Percentiles rank a stretch among this genome's conserved stretches.
Conservation (phyloP, 2,888 invertebrate species). For the Dasysyrphus albostriatus region DNA sequence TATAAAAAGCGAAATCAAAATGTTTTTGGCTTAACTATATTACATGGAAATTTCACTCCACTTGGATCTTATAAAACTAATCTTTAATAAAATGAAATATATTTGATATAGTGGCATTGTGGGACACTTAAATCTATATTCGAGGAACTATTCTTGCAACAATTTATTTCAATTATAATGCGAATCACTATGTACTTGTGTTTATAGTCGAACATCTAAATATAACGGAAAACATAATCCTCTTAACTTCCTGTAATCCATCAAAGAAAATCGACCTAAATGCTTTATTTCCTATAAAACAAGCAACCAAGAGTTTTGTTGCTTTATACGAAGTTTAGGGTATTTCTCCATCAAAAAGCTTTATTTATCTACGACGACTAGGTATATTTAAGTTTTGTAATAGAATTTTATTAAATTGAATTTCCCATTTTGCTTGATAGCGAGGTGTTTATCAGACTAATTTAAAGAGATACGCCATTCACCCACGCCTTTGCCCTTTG, state of each 20-base stretch:
- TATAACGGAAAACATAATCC: constrained; percentile 1
- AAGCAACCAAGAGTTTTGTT: neutral
- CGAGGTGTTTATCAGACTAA: neutral
- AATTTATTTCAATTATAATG: neutral
- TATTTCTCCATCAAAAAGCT: neutral
- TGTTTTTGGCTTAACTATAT: too few relatives aligned
- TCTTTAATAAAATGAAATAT: too few relatives aligned
- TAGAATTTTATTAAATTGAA: neutral
- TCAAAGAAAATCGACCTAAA: constrained; percentile 4
- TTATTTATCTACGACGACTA: neutral
- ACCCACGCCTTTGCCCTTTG: too few relatives aligned
- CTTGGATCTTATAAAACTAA: too few relatives aligned
- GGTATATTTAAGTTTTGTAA: neutral
- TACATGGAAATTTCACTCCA: too few relatives aligned
- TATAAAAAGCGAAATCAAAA: too few relatives aligned
- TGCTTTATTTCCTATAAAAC: neutral
- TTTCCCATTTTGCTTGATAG: neutral
- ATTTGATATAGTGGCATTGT: too few relatives aligned
- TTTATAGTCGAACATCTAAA: neutral
- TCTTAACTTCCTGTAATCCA: constrained; percentile 7
- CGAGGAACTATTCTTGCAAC: neutral
- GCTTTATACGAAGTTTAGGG: neutral
- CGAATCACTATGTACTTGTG: neutral
- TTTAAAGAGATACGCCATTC: neutral
- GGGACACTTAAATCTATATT: too few relatives aligned